These are phyloP conservation scores for Lycophotia porphyrea DNA, from an alignment of 2,888 invertebrate species.

Conservation along the genomic window DNA sequence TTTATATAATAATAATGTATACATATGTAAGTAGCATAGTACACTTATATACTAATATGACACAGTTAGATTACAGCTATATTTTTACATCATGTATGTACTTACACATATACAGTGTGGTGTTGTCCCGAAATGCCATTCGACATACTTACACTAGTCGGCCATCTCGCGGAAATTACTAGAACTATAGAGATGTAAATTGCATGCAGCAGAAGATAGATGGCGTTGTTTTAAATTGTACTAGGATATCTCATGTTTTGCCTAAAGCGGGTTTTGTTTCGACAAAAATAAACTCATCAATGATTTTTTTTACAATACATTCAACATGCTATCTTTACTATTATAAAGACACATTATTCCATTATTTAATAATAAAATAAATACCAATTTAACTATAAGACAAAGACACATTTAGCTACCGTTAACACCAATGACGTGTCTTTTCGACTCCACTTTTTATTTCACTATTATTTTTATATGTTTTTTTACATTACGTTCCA, in stretches of 20 bases:
- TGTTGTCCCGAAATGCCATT: constrained; percentile 77
- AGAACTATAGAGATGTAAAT: constrained; percentile 27
- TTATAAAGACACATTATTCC: constrained; percentile 43
- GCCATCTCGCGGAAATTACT: constrained; percentile 51
- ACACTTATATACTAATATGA: constrained; percentile 89
- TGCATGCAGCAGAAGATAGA: constrained; percentile 38
- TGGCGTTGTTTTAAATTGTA: constrained; percentile 43
- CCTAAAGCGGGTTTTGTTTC: background rate
- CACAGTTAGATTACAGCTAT: constrained; percentile 89
- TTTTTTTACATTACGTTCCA: constrained; percentile 12
- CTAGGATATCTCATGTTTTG: background rate
- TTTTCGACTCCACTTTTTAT: constrained; percentile 14
- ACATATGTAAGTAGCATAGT: constrained; percentile 89
- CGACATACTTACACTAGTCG: constrained; percentile 10
- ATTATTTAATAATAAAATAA: constrained; percentile 47
- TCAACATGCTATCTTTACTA: constrained; percentile 36
- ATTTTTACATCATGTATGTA: constrained; percentile 88
- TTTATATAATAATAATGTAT: constrained; percentile 85
- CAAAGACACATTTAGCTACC: constrained; percentile 29
- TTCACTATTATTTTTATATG: background rate
- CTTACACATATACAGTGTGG: constrained; percentile 87
- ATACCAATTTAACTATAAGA: constrained; percentile 40
- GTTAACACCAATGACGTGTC: constrained; percentile 14
- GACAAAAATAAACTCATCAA: constrained; percentile 15
- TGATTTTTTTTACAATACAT: constrained; percentile 38